Base-by-base conservation (phyloP, 2,888 invertebrate genomes). In the Dascillus cervinus region DNA sequence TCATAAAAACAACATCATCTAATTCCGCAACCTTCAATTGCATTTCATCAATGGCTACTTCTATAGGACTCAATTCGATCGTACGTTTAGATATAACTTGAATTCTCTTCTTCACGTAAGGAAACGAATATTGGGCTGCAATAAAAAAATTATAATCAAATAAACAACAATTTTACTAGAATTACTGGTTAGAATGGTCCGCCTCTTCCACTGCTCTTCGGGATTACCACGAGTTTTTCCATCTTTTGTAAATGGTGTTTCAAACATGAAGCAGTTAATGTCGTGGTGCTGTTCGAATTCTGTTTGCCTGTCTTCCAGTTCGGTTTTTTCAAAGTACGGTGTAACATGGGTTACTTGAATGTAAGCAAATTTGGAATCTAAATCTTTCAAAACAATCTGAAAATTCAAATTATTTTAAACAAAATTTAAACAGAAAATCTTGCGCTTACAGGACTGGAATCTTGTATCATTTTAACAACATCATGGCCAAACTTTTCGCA, bases 311-410 rank as follows among this genome's bases (percentile, higher is more conserved):
- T 76, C 75, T 41, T 80, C 72, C n/a, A 77, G 63, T 35, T 82
- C 77, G 13, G 75, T 72, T 51, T 79, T 79, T 47, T 81, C 82
- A 58, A 83, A 82, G 59, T 83, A 86, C 0, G 95, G 87, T 4
- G 83, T 82, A n/a, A 95, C 92, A 65, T 92, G 91, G 0, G 94
- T 94, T 30, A 96, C 88, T 73, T 96, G 95, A 53, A 96, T 86
- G 61, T 91, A 85, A 1, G 91, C 92, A 34, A 82, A 69, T 60
- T 88, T 88, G 19, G 79, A 68, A 67, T 94, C 92, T 35, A 94
- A 64, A 28, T 85, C 83, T 25, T 71, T 73, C 9, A 76, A 72
- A 47, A 81, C 75, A 24, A 89, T 83, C 81, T 82, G 50, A 1
- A 50, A 43, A 22, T 9, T 11, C 3, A 17, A 6, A 15, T n/a